Conservation (phyloP, 2,888 invertebrate genomes). For the Cantharis rufa region DNA sequence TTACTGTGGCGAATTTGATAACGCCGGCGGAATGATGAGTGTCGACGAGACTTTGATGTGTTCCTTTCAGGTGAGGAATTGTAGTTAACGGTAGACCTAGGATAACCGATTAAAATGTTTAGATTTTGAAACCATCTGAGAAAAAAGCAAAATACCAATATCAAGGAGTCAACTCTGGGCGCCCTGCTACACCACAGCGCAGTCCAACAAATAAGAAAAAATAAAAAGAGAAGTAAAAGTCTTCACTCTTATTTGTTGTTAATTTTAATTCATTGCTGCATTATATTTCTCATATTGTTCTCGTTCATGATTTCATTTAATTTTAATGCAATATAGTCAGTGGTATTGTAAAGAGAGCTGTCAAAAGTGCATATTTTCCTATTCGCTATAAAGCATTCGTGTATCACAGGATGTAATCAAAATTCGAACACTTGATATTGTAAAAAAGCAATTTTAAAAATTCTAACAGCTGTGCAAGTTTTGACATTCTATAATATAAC, state of each 20-base stretch:
- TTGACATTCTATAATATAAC: not conserved
- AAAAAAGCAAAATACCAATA: constrained; percentile 99
- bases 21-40: constrained; percentile 99
- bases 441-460: not conserved
- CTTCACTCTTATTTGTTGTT: constrained; percentile 11
- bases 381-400: not conserved
- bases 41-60: constrained; percentile 99
- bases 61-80: constrained; percentile 86
- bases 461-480: not conserved
- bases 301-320: constrained; percentile 25
- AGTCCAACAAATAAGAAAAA: constrained; percentile 75
- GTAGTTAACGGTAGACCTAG: too few species aligned
- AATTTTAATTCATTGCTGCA: constrained; percentile 23
- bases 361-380: constrained; percentile 12
- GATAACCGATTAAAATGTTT: constrained; percentile 23
- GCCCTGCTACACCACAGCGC: constrained; percentile 84
- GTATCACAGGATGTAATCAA: not conserved
- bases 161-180: constrained; percentile 82
- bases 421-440: not conserved
- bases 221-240: constrained; percentile 48
- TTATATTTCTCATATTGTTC: constrained; percentile 19
- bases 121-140: constrained; percentile 99
- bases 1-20: constrained; percentile 98
- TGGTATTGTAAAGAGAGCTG: constrained; percentile 22
- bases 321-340: constrained; percentile 22